Base-by-base conservation (phyloP, 2,797 vertebrate genomes). In the Mus spretus region DNA sequence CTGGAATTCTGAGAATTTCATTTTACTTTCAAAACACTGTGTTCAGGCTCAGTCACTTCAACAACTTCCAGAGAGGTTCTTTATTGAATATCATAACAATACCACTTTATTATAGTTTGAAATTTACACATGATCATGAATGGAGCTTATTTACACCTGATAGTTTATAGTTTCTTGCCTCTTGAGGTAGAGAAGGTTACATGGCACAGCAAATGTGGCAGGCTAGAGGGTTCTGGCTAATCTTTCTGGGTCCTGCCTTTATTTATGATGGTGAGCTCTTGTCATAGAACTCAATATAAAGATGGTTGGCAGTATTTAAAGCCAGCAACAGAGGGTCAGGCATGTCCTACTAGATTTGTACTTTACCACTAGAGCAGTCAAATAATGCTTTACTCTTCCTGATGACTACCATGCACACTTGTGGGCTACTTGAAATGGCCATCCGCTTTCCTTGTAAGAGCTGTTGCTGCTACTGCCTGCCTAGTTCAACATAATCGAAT, bases 11-110 rank as follows among this genome's bases (percentile, higher is more conserved):
- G 57, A 94, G 50, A 47, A 75, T 86, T 79, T 61, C n/a, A 89
- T 13, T 88, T 94, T 88, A 78, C 34, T 74, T 93, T 91, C 50
- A 77, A 53, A 85, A 92, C 88, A 86, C 11, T 5, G 11, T 74
- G 15, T 78, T 77, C 19, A 55, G 82, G 31, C 31, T 93, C 6
- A 92, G 7, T 83, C 82, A 84, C 40, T 96, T 92, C 28, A 77
- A 67, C 40, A 91, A 26, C 34, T 90, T 95, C 47, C 20, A 88
- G 28, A n/a, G 59, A 83, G 10, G 47, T 3, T 19, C 67, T 75
- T 79, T 55, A 88, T 70, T 93, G 78, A 95, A 67, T 93, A 88
- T 79, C 61, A 28, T 82, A 50, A 86, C 53, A 91, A 44, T 90
- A 86, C 12, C 34, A 55, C 4, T 91, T 89, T 85, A 78, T 78